Conservation (phyloP, 1,140 invertebrate species). For the Solenopsis invicta region DNA sequence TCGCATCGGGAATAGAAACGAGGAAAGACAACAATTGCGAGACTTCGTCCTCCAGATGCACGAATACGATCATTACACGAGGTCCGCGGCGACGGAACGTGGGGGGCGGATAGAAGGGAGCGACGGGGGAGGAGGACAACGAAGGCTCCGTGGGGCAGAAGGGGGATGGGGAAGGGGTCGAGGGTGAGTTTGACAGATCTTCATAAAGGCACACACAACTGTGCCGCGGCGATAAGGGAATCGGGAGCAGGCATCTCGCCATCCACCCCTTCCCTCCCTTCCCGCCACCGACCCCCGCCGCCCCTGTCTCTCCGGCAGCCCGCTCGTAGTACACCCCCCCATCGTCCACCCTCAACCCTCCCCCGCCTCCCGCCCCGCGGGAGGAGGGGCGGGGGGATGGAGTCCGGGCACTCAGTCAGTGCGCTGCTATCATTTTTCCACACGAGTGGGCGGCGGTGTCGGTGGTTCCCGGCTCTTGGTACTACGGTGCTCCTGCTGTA, state of each 20-base stretch:
- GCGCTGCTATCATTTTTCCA: constrained; percentile 80
- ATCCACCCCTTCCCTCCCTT: constrained; percentile 52
- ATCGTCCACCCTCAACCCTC: constrained; percentile 79
- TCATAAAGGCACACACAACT: constrained; percentile 85
- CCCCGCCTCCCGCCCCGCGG: constrained; percentile 59
- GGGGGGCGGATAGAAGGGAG: constrained; percentile 27
- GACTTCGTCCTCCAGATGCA: constrained; percentile 51
- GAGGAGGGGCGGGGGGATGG: constrained; percentile 34
- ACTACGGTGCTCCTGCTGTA: constrained; percentile 66
- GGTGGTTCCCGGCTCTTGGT: constrained; percentile 74
- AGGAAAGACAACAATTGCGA: constrained; percentile 9
- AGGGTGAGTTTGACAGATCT: constrained; percentile 83
- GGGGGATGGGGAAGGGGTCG: constrained; percentile 65
- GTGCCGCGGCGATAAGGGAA: constrained; percentile 82
- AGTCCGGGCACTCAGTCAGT: constrained; percentile 78
- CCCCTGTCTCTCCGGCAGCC: constrained; percentile 41
- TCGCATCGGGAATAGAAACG: constrained; percentile 32
- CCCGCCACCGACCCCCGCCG: constrained; percentile 40
- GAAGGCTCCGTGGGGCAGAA: constrained; percentile 18
- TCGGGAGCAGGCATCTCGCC: constrained; percentile 80
- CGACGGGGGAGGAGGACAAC: constrained; percentile 3
- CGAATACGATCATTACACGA: constrained; percentile 61
- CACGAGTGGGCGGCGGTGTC: constrained; percentile 78
- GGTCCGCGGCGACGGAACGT: constrained; percentile 51
- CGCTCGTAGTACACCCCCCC: constrained; percentile 56